Evolutionary conservation across 2,888 invertebrate species (phyloP), one percentile per base, ranked within the genome.

Genomic region (Drosophila atroscutellata): DNA sequence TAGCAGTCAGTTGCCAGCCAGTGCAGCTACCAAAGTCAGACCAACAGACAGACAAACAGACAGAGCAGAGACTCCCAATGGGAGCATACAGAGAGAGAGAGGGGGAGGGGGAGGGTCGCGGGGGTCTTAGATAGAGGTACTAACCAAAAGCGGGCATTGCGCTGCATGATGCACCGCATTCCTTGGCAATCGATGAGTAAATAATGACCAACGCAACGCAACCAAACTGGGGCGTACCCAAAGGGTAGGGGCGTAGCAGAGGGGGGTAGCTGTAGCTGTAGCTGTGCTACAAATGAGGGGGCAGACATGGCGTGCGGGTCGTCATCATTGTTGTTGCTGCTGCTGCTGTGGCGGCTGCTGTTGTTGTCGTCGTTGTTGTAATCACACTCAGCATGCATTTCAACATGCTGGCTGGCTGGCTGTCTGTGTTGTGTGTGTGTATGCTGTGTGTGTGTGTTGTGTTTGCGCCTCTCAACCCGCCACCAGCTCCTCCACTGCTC

Each of bases 181-280:
- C 86, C 84, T 73, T 61, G 70, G 76, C 86, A 87, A 88, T 88
- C 87, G 88, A 88, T 88, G 87, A 86, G 87, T 88, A 88, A 88
- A 88, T 88, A 88, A 88, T 88, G 87, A 83, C 87, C 87, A 88
- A 85, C 83, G 85, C 86, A 87, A 81, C 83, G 88, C 81, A 82
- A 81, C 75, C 79, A 77, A 85, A 86, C 75, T 84, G 81, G 75
- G 81, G 81, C 79, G 72, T 55, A 66, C 39, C 55, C 61, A 58
- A 24, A 45, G 42, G 18, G 61, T 5, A 20, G 55, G 15, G 11
- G 6, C 20, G 30, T 11, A 5, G 51, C 34, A 3, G 24, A 7
- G 39, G 1, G 45, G 20, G 24, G 7, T 45, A 45, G 20, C 42
- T 42, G 42, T 36, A 36, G 36, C 36, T 36, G 15, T 42, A 20